A percentile compares a stretch with the other conserved stretches of the same genome.
Evolutionary conservation across 2,113 vertebrate genomes (phyloP).

Genomic region (Uropsilus gracilis): DNA sequence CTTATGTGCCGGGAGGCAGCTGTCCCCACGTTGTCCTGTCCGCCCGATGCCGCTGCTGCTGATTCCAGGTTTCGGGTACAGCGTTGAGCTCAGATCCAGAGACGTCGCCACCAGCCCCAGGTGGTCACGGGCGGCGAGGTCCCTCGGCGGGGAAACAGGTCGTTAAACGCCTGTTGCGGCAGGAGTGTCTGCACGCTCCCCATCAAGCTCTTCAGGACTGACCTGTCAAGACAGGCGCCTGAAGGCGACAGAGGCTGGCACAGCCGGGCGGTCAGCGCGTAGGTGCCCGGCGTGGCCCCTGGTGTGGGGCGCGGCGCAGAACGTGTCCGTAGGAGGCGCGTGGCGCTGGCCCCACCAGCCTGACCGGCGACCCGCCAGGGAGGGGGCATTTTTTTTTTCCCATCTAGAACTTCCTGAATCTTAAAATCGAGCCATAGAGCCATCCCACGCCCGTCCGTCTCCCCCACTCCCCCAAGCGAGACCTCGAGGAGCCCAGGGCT

Average conservation of each 20-base stretch:
- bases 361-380: too few species aligned
- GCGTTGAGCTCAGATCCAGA: neutral
- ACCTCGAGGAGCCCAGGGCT: neutral
- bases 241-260: neutral
- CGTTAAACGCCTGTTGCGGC: neutral
- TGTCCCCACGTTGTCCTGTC: neutral
- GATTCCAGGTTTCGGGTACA: neutral
- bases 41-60: neutral
- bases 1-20: neutral
- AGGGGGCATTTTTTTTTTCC: too few species aligned
- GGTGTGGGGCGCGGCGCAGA: too few species aligned
- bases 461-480: neutral
- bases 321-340: neutral
- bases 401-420: neutral
- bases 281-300: accelerated
- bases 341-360: neutral
- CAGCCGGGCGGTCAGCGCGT: neutral
- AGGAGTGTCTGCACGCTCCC: neutral
- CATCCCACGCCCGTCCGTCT: neutral
- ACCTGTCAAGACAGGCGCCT: neutral
- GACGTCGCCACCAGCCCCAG: neutral
- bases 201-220: neutral
- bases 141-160: neutral
- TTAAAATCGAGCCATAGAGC: neutral
- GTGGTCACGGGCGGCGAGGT: neutral